phyloP scores from a whole-genome alignment of 2,113 vertebrate genomes.

The Cochlearius cochlearius region DNA sequence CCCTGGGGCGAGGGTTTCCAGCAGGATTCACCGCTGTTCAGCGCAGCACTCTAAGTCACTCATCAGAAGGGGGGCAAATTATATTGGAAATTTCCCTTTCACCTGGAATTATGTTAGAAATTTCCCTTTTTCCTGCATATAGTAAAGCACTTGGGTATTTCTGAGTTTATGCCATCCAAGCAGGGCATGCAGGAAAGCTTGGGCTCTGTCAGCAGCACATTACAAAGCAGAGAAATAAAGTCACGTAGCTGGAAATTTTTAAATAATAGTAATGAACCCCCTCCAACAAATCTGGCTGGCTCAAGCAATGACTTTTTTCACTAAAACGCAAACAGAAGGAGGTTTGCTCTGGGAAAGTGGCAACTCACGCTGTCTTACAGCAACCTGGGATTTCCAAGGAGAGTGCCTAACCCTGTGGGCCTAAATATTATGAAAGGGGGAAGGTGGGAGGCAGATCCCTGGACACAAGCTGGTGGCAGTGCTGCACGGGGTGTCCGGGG shows the following conservation, averaged over 20 bases:
- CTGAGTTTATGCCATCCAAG: neutral
- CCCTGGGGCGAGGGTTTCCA: neutral
- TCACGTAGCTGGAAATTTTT: neutral
- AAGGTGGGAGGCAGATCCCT: neutral
- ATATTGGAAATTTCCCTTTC: neutral
- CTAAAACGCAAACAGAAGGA: rapidly evolving
- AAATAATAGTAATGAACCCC: neutral
- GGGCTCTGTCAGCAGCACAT: neutral
- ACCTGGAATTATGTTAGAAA: neutral
- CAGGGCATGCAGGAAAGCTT: neutral
- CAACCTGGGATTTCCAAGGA: neutral
- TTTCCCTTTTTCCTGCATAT: neutral
- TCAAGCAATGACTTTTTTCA: neutral
- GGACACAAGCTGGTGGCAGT: neutral
- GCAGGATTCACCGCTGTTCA: neutral
- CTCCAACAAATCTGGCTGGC: neutral
- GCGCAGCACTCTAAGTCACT: neutral
- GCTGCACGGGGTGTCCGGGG: rapidly evolving
- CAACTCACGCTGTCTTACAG: neutral
- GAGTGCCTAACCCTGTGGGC: neutral
- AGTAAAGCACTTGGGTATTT: neutral
- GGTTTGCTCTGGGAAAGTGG: neutral
- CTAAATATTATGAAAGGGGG: neutral
- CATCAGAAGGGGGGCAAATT: neutral
- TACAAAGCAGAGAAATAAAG: neutral